Evolutionary conservation across 2,888 invertebrate species (phyloP).

Genomic region (Exocentrus adspersus): DNA sequence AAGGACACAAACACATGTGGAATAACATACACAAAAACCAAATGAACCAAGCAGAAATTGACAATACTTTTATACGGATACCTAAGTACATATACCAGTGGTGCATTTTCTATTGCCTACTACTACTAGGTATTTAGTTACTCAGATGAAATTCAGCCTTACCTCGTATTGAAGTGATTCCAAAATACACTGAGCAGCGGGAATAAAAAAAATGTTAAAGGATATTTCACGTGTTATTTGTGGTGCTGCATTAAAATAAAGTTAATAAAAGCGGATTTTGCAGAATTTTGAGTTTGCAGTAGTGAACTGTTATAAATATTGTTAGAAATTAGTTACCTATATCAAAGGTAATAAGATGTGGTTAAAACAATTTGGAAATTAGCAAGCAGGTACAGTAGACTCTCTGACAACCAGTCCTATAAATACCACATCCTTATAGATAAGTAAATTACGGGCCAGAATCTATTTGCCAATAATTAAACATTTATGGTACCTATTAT

Average conservation of each 20-base stretch:
- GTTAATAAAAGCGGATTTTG: background rate
- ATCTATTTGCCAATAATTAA: too few relatives aligned
- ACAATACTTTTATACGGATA: slow-evolving; percentile 14
- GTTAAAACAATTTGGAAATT: slow-evolving; percentile 20
- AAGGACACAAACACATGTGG: slow-evolving; percentile 63
- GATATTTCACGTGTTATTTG: slow-evolving; percentile 3
- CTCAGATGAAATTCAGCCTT: slow-evolving; percentile 68
- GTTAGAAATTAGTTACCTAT: background rate
- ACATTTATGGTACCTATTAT: too few relatives aligned
- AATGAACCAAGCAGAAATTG: slow-evolving; percentile 34
- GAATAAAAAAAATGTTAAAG: slow-evolving; percentile 60
- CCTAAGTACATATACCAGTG: slow-evolving; percentile 13
- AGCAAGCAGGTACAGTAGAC: slow-evolving; percentile 40
- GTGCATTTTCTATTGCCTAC: slow-evolving; percentile 36
- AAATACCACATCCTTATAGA: too few relatives aligned
- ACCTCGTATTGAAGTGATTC: slow-evolving; percentile 99
- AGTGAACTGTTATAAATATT: background rate
- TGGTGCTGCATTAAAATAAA: slow-evolving; percentile 18
- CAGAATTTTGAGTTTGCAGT: slow-evolving; percentile 11
- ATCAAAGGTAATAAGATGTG: background rate
- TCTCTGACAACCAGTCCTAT: too few relatives aligned
- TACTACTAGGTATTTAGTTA: slow-evolving; percentile 32
- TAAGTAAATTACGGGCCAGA: too few relatives aligned
- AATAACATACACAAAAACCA: slow-evolving; percentile 46
- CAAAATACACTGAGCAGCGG: slow-evolving; percentile 97